Evolutionary conservation across 2,113 vertebrate species (phyloP), one percentile per base, ranked within the genome.

Genomic region (Rafetus swinhoei): DNA sequence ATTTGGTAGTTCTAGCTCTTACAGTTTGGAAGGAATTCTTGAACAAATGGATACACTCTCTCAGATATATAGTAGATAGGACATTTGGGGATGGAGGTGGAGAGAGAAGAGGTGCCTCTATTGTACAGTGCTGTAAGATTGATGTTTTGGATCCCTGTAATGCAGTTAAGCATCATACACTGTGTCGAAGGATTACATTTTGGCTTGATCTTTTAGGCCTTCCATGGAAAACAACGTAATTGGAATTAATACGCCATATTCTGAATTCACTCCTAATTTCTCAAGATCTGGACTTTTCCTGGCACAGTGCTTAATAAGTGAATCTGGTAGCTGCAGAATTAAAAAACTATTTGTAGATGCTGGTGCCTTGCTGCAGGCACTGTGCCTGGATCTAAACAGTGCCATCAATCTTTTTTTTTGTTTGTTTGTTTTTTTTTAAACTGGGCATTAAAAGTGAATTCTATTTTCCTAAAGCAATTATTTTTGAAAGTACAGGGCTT

Each of bases 401-500:
- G 39, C n/a, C 39, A 83, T 84, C 83, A 80, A 19, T 81, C 25
- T 65, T 77, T n/a, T 8, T 57, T 53, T 80, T 29, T n/a, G n/a
- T n/a, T n/a, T n/a, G n/a, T 7, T 24, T 35, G 19, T 72, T 79
- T n/a, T 9, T 24, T 35, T 72, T 72, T 74, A 5, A 6, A 45
- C 45, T 45, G 35, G 1, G 0, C 77, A 19, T 9, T 92, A 77
- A 39, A 88, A 91, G 50, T 87, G 92, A 29, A 82, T 87, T 94
- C 52, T 22, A 60, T 84, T n/a, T 90, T 52, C 55, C 55, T 86
- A 86, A 89, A 92, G 35, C 55, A 77, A 35, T 54, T 87, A 2
- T 82, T 95, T 82, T 93, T 85, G 32, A 11, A 94, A 87, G 10
- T 60, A 29, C 52, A 80, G n/a, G n/a, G 95, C 74, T 89, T 74